Percentiles rank a stretch among this genome's conserved stretches.
Conservation (phyloP, 1,140 invertebrate species). For the Goniozus legneri region DNA sequence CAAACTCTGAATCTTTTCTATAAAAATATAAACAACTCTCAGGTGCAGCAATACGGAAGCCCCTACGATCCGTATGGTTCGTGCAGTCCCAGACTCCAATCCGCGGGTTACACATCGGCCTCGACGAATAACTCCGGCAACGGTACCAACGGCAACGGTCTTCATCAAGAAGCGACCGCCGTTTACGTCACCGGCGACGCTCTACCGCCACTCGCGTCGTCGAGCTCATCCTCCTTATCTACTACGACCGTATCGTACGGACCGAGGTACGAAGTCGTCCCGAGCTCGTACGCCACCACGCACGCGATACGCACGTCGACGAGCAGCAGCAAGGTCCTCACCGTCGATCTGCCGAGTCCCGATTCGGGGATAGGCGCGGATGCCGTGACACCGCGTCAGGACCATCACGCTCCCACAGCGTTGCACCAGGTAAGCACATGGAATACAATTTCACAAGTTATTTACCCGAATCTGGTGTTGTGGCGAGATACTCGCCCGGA, state of each 20-base stretch:
- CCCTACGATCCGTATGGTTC: conserved; percentile 55
- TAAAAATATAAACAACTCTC: conserved; percentile 2
- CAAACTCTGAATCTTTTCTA: neutral
- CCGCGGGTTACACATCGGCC: conserved; percentile 50
- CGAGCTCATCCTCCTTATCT: conserved; percentile 43
- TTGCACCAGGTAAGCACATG: conserved; percentile 81
- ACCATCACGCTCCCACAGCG: conserved; percentile 62
- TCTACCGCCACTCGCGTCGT: conserved; percentile 50
- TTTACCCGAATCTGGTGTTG: too few relatives aligned
- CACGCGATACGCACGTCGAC: conserved; percentile 51
- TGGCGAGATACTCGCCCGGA: too few relatives aligned
- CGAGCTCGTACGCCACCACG: conserved; percentile 48
- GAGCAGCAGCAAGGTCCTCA: conserved; percentile 69
- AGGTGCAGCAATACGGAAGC: conserved; percentile 51
- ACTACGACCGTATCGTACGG: conserved; percentile 47
- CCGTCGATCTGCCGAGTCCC: conserved; percentile 86
- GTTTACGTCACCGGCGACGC: conserved; percentile 47
- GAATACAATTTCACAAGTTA: too few relatives aligned
- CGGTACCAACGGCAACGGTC: conserved; percentile 40
- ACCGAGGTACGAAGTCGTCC: conserved; percentile 52
- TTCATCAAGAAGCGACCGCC: conserved; percentile 46
- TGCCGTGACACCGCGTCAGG: conserved; percentile 83
- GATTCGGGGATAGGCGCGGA: conserved; percentile 89
- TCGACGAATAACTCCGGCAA: conserved; percentile 45
- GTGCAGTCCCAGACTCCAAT: conserved; percentile 55